A percentile compares a stretch with the other conserved stretches of the same genome.
phyloP scores from a whole-genome alignment of 1,140 invertebrate genomes.

The Cyphomyrmex costatus region DNA sequence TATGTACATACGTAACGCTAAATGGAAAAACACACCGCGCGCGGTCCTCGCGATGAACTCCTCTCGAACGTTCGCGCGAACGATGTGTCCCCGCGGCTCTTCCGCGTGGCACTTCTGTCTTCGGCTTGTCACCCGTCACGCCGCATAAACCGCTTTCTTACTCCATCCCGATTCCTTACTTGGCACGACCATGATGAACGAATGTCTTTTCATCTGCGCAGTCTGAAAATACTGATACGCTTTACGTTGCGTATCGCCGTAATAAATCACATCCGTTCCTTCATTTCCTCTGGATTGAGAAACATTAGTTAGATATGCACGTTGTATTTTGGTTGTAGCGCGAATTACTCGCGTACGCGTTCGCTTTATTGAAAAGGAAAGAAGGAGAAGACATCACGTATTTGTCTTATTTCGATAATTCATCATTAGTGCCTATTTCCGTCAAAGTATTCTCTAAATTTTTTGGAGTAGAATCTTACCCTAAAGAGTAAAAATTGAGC shows the following conservation, averaged over 20 bases:
- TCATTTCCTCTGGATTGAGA: slow-evolving; percentile 11
- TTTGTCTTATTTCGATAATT: background rate
- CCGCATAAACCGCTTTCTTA: slow-evolving; percentile 64
- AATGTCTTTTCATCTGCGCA: slow-evolving; percentile 38
- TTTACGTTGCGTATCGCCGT: slow-evolving; percentile 5
- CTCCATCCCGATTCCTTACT: slow-evolving; percentile 49
- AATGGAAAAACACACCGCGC: slow-evolving; percentile 44
- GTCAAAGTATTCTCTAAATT: no score
- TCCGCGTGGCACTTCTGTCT: slow-evolving; percentile 55
- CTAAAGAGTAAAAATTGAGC: no score
- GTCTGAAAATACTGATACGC: slow-evolving; percentile 27
- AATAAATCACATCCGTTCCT: slow-evolving; percentile 37
- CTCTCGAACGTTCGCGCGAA: slow-evolving; percentile 61
- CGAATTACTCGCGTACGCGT: background rate
- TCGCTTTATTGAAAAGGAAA: background rate
- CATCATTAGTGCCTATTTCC: no score
- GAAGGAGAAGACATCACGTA: background rate
- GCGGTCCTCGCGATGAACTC: slow-evolving; percentile 47
- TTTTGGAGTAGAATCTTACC: no score
- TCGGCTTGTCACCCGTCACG: slow-evolving; percentile 53
- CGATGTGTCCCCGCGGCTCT: slow-evolving; percentile 18
- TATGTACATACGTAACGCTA: slow-evolving; percentile 11
- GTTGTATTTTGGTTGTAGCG: background rate
- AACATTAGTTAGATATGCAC: background rate
- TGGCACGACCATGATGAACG: slow-evolving; percentile 49